These are phyloP conservation scores for Lagenorhynchus albirostris DNA, from an alignment of 2,113 vertebrate genomes.

Conservation along the genomic window DNA sequence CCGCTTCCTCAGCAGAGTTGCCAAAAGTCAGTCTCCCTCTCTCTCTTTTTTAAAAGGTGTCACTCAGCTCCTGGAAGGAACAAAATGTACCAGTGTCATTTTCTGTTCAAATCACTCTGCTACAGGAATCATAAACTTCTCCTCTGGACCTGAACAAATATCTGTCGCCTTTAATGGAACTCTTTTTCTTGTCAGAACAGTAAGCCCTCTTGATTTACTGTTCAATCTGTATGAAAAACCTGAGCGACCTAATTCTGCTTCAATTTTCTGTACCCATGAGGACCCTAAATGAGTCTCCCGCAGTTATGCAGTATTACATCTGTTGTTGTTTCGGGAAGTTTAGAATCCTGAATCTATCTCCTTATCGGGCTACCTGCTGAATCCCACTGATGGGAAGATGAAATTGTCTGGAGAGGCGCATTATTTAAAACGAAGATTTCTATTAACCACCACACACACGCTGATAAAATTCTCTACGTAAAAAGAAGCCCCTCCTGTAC, in stretches of 20 bases:
- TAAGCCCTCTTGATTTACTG: conserved; percentile 73
- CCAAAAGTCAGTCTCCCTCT: conserved; percentile 26
- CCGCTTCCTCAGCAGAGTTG: neutral
- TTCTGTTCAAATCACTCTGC: conserved; percentile 73
- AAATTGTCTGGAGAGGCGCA: conserved; percentile 67
- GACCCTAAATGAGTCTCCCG: conserved; percentile 53
- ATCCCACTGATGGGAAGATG: conserved; percentile 61
- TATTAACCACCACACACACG: conserved; percentile 38
- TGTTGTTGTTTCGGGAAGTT: conserved; percentile 72
- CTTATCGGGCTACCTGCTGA: conserved; percentile 71
- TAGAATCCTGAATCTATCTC: conserved; percentile 60
- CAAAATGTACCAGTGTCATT: conserved; percentile 65
- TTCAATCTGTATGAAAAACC: conserved; percentile 74
- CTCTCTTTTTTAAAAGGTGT: conserved; percentile 27
- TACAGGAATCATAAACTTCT: conserved; percentile 74
- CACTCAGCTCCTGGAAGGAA: conserved; percentile 57
- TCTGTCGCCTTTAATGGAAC: conserved; percentile 71
- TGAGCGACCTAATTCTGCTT: conserved; percentile 71
- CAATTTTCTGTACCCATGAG: conserved; percentile 66
- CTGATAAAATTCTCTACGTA: neutral
- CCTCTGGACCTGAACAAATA: conserved; percentile 71
- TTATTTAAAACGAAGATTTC: conserved; percentile 71
- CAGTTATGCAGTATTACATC: conserved; percentile 56
- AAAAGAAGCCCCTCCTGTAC: neutral
- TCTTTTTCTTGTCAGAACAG: conserved; percentile 63